Conservation (phyloP, 2,888 invertebrate species). For the Dysmachus trigonus region DNA sequence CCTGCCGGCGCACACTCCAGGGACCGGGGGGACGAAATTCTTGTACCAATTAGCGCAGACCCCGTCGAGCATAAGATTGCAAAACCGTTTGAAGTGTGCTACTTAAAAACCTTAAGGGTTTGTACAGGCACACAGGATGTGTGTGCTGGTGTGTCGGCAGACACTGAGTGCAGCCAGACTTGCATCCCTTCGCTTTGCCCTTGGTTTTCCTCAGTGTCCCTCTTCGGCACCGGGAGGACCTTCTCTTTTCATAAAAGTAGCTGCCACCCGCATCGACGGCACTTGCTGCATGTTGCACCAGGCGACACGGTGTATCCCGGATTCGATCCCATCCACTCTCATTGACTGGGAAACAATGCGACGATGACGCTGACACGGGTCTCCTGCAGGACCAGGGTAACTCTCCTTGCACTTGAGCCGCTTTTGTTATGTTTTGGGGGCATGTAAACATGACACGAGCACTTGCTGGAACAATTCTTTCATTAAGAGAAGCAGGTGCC, state of each 20-base stretch:
- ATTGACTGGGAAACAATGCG: background rate
- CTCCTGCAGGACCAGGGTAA: background rate
- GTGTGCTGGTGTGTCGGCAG: background rate
- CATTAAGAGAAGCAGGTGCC: background rate
- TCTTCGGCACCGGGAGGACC: background rate
- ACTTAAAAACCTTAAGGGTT: background rate
- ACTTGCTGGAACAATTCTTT: background rate
- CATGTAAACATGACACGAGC: background rate
- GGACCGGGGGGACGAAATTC: background rate
- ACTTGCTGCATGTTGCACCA: background rate
- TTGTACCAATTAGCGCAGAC: conserved; percentile 8
- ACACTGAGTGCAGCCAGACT: background rate
- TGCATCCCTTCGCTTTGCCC: background rate
- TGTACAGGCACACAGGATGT: background rate
- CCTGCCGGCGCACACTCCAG: background rate
- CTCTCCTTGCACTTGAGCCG: background rate
- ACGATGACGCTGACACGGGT: background rate
- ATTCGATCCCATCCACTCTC: background rate
- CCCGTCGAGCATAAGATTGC: conserved; percentile 26
- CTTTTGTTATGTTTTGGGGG: background rate
- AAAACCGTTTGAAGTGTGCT: conserved; percentile 13
- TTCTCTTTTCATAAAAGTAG: background rate
- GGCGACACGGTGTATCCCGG: background rate
- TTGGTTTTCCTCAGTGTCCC: background rate
- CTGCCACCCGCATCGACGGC: background rate